phyloP scores from a whole-genome alignment of 2,797 vertebrate species.

The Cynopterus sphinx region DNA sequence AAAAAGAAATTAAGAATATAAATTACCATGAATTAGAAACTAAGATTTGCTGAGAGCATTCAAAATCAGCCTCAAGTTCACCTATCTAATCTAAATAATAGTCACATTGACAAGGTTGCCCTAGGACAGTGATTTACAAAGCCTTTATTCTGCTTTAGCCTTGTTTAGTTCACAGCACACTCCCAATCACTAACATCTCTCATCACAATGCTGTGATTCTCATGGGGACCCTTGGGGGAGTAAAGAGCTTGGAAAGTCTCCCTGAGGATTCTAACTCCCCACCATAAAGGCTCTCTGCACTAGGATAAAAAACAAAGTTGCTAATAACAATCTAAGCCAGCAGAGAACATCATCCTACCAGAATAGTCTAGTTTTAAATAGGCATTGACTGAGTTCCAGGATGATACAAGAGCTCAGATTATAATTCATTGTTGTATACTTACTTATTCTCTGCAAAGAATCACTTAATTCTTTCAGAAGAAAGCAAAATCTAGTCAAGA shows the following conservation, averaged over 20 bases:
- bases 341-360: slow-evolving; percentile 51
- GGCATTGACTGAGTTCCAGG: slow-evolving; percentile 55
- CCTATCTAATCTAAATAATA: neutral
- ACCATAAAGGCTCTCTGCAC: neutral
- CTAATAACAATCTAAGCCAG: slow-evolving; percentile 61
- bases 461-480: slow-evolving; percentile 34
- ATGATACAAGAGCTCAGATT: slow-evolving; percentile 36
- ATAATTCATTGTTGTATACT: slow-evolving; percentile 2
- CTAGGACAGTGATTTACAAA: neutral
- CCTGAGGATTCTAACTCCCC: neutral
- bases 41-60: slow-evolving; percentile 15
- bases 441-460: slow-evolving; percentile 26
- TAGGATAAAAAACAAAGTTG: slow-evolving; percentile 52
- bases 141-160: neutral
- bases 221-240: neutral
- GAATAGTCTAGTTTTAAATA: slow-evolving; percentile 71
- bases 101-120: neutral
- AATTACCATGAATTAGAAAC: neutral
- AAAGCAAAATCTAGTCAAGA: slow-evolving; percentile 39
- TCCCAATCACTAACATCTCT: neutral
- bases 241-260: neutral
- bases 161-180: neutral
- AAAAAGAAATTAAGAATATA: slow-evolving; percentile 25
- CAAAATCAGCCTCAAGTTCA: neutral
- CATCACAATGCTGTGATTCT: neutral